Base-by-base conservation (phyloP, 2,797 vertebrate species). In the Myotis myotis region DNA sequence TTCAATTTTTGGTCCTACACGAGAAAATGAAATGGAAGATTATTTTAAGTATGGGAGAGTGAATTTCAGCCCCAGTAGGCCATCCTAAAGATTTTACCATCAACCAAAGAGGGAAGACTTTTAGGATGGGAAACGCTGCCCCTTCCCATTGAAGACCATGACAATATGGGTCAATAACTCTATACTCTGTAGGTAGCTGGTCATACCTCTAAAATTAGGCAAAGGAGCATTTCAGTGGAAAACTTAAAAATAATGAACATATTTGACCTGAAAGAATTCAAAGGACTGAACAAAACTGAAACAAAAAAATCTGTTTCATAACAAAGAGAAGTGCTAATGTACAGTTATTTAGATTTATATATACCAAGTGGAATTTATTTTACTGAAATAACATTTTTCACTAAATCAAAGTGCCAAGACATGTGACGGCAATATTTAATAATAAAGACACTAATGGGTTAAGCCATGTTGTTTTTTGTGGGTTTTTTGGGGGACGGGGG, bases 381-480 rank as follows among this genome's bases (percentile, higher is more conserved):
- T 89, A 51, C 22, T 62, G 25, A 94, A 84, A 71, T 49, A 81
- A 82, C 20, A 84, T 90, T 68, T 93, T 74, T 81, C 51, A 84
- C 62, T 87, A 95, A 89, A 71, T 91, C 41, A 41, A 95, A 91
- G 25, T 57, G 28, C 20, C 33, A 80, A 95, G 41, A 91, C 11
- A 81, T 19, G 30, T 92, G 82, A 60, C 10, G 23, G 28, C 90
- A 91, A 93, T 64, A 81, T 75, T 68, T 88, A 28, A 94, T 57
- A 95, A 89, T 33, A n/a, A 92, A 94, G 47, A 91, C 38, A 81
- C 25, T n/a, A 93, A 96, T 71, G 95, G 55, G 87, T 98, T 97
- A 97, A 96, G 22, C 94, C 55, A 47, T 72, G n/a, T 22, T 78
- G 84, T 74, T 28, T 78, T 86, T 74, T 28, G 70, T 20, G 7